A percentile compares a stretch with the other conserved stretches of the same genome.
These are phyloP conservation scores for Eilema depressum DNA, from an alignment of 2,888 invertebrate species.

Conservation along the genomic window DNA sequence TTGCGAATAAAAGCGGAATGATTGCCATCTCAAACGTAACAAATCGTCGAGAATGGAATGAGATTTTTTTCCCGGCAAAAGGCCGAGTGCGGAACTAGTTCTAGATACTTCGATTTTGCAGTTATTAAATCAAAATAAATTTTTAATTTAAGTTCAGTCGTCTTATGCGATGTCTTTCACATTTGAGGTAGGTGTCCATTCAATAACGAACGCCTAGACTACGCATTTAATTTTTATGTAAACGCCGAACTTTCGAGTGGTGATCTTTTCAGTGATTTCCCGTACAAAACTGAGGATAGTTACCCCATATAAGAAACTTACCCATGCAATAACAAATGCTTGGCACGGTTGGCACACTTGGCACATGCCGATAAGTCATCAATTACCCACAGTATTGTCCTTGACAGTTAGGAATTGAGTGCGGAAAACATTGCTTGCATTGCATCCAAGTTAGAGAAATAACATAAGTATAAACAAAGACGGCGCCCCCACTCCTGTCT, in stretches of 20 bases:
- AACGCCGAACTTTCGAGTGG: too few relatives aligned
- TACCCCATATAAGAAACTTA: slow-evolving; percentile 22
- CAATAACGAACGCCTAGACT: background rate
- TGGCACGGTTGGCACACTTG: slow-evolving; percentile 7
- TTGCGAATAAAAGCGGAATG: slow-evolving; percentile 32
- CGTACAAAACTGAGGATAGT: slow-evolving; percentile 22
- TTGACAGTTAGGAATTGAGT: slow-evolving; percentile 55
- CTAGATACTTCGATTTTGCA: too few relatives aligned
- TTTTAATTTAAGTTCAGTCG: background rate
- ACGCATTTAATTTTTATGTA: background rate
- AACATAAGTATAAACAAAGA: slow-evolving; percentile 52
- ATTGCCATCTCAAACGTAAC: slow-evolving; percentile 35
- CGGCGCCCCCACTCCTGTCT: slow-evolving; percentile 54
- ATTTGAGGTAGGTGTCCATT: background rate
- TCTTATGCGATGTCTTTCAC: background rate
- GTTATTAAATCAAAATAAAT: too few relatives aligned
- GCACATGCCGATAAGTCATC: slow-evolving; percentile 29
- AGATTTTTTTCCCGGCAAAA: slow-evolving; percentile 23
- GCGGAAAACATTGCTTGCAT: slow-evolving; percentile 54
- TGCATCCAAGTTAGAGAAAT: slow-evolving; percentile 51
- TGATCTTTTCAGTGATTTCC: background rate
- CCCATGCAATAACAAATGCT: slow-evolving; percentile 22
- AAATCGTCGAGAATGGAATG: slow-evolving; percentile 33
- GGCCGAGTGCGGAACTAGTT: background rate
- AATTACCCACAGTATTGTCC: slow-evolving; percentile 47